phyloP scores from a whole-genome alignment of 2,797 vertebrate species.

The Telmatherina bonti region DNA sequence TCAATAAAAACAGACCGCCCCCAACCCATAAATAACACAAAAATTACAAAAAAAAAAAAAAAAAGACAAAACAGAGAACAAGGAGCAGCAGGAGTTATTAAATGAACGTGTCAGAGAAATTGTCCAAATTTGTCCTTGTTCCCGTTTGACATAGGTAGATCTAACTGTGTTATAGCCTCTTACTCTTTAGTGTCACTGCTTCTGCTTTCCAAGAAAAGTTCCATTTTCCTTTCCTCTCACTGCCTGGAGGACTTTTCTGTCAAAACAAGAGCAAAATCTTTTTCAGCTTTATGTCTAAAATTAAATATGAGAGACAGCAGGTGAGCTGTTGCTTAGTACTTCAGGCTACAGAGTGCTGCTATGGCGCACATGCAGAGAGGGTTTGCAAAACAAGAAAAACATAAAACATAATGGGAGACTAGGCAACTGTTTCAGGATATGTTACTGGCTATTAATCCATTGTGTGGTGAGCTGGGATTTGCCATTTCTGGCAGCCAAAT shows the following conservation, averaged over 20 bases:
- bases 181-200: slow-evolving; percentile 29
- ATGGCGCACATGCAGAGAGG: slow-evolving; percentile 23
- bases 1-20: neutral
- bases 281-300: slow-evolving; percentile 5
- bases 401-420: slow-evolving; percentile 15
- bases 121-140: slow-evolving; percentile 13
- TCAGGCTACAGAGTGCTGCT: slow-evolving; percentile 38
- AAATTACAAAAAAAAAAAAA: neutral
- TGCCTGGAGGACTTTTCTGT: slow-evolving; percentile 53
- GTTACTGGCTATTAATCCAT: slow-evolving; percentile 18
- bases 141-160: neutral
- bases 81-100: slow-evolving; percentile 2
- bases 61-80: neutral
- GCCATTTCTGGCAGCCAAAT: slow-evolving; percentile 28
- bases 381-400: slow-evolving; percentile 11
- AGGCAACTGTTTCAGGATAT: slow-evolving; percentile 24
- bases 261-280: slow-evolving; percentile 51
- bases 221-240: slow-evolving; percentile 33
- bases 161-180: neutral
- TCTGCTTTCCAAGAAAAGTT: slow-evolving; percentile 69
- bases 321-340: slow-evolving; percentile 56
- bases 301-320: slow-evolving; percentile 25
- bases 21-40: neutral
- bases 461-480: slow-evolving; percentile 9
- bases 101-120: slow-evolving; percentile 8